Conservation (phyloP, 53 echinoderm and acorn worm species). For the Astropecten irregularis region DNA sequence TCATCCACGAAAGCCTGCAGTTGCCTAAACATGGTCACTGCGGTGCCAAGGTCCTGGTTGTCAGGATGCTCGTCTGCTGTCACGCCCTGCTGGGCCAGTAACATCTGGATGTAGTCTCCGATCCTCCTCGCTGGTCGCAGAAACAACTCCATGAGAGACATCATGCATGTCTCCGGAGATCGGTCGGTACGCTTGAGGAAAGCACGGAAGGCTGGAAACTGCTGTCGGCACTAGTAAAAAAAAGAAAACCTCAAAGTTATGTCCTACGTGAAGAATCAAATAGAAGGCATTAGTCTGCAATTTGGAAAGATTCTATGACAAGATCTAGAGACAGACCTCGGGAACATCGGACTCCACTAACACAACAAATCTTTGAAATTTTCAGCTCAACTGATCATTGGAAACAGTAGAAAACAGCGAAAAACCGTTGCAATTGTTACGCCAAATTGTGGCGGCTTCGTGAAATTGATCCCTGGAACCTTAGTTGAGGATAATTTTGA, state of each 20-base stretch:
- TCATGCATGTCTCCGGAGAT: conserved; percentile 75
- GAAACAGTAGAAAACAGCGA: no score
- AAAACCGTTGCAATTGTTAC: no score
- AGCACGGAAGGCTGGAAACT: conserved; percentile 86
- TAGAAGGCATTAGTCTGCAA: no score
- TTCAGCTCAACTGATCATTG: no score
- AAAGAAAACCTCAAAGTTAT: neutral
- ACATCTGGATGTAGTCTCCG: conserved; percentile 74
- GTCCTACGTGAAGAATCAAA: neutral
- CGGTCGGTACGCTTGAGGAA: conserved; percentile 80
- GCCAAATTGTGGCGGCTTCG: no score
- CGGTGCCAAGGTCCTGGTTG: conserved; percentile 67
- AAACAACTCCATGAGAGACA: conserved; percentile 78
- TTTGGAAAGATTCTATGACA: no score
- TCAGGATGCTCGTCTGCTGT: conserved; percentile 88
- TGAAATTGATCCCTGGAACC: no score
- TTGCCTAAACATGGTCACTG: conserved; percentile 70
- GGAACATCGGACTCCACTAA: no score
- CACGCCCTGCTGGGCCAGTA: conserved; percentile 73
- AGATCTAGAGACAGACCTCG: no score
- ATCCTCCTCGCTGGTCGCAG: conserved; percentile 78
- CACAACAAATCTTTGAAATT: no score
- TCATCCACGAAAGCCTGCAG: conserved; percentile 78
- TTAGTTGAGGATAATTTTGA: no score
- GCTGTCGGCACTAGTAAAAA: conserved; percentile 82